phyloP scores from a whole-genome alignment of 2,888 invertebrate species.

The Drosophila prolongata region DNA sequence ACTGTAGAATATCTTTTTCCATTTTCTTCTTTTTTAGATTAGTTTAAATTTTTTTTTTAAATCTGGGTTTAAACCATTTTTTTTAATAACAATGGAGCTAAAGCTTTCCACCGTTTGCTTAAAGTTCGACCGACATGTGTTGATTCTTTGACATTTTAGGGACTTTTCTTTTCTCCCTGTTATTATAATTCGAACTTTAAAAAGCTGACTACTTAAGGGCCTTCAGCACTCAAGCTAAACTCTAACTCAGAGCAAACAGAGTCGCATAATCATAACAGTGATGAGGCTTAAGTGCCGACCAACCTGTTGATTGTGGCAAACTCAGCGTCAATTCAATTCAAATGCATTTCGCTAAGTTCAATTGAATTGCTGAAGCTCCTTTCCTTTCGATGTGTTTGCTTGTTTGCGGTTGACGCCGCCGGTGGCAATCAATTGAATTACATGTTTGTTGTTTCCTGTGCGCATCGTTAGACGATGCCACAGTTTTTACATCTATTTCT shows the following conservation, averaged over 20 bases:
- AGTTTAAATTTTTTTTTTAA: too few species aligned
- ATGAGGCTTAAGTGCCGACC: slow-evolving; percentile 20
- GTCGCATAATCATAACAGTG: slow-evolving; percentile 4
- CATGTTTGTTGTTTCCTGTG: slow-evolving; percentile 70
- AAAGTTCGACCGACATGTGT: not conserved
- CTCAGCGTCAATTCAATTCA: slow-evolving; percentile 65
- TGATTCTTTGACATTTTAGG: slow-evolving; percentile 54
- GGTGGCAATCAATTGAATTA: slow-evolving; percentile 73
- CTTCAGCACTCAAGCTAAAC: slow-evolving; percentile 48
- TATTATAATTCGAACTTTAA: slow-evolving; percentile 23
- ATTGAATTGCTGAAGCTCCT: slow-evolving; percentile 60
- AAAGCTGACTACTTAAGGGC: slow-evolving; percentile 30
- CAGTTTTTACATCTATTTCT: slow-evolving; percentile 17
- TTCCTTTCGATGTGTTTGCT: slow-evolving; percentile 23
- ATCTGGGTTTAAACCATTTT: too few species aligned
- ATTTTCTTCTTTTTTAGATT: too few species aligned
- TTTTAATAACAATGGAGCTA: too few species aligned
- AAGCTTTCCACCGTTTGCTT: slow-evolving; percentile 3
- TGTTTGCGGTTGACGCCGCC: slow-evolving; percentile 46
- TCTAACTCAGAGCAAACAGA: slow-evolving; percentile 16
- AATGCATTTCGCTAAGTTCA: slow-evolving; percentile 62
- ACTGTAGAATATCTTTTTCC: too few species aligned
- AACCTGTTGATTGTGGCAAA: slow-evolving; percentile 72
- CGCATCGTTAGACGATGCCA: slow-evolving; percentile 63
- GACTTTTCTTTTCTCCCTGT: not conserved